Conservation (phyloP, 2,888 invertebrate genomes). For the Galerucella calmariensis region DNA sequence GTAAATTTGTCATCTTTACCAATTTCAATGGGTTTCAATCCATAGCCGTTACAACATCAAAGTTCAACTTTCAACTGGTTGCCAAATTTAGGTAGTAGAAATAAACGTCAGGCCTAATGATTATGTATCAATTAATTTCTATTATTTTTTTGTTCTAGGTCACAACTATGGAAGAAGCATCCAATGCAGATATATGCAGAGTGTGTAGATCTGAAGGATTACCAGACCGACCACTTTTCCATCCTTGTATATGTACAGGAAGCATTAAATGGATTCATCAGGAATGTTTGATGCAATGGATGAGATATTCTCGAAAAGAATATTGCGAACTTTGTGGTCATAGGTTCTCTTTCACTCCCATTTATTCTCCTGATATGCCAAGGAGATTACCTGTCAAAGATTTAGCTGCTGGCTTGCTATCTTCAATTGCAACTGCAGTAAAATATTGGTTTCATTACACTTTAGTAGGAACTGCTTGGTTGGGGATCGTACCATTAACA, state of each 20-base stretch:
- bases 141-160: not conserved
- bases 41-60: not conserved
- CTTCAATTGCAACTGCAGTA: conserved; percentile 90
- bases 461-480: conserved; percentile 96
- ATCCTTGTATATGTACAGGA: conserved; percentile 99
- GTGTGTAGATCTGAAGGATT: conserved; percentile 96
- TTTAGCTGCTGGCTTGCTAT: conserved; percentile 88
- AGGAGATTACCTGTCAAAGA: conserved; percentile 92
- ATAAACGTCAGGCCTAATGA: not conserved
- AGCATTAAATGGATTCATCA: conserved; percentile 99
- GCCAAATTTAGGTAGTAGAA: not conserved
- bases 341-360: conserved; percentile 97
- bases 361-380: conserved; percentile 99
- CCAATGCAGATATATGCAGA: conserved; percentile 91
- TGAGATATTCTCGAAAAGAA: conserved; percentile 98
- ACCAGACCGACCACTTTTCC: conserved; percentile 92
- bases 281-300: conserved; percentile 98
- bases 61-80: not conserved
- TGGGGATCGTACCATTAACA: conserved; percentile 94
- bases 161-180: conserved; percentile 64
- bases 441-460: conserved; percentile 98
- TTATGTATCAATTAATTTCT: not conserved
- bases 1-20: not conserved
- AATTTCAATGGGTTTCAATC: conserved; percentile 2
- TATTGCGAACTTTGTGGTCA: conserved; percentile 98